phyloP scores from a whole-genome alignment of 1,140 invertebrate species.

The Lutraria rhynchaena region DNA sequence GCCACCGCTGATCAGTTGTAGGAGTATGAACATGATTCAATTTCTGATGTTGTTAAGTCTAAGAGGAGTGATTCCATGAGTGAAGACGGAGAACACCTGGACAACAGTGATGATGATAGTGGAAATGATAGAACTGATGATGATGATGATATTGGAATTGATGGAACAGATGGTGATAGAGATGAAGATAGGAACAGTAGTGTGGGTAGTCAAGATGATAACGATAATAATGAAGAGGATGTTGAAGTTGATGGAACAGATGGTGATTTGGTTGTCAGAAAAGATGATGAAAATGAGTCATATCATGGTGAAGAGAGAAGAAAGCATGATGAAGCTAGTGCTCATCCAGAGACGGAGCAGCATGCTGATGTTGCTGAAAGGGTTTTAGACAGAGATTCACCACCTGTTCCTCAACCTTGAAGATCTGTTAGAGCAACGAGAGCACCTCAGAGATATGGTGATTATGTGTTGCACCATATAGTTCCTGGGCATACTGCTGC shows the following conservation, averaged over 20 bases:
- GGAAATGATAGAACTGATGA: too few species aligned
- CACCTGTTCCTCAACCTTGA: background rate
- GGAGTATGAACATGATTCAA: too few species aligned
- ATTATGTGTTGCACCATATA: too few species aligned
- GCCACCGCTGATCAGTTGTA: background rate
- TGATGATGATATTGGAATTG: background rate
- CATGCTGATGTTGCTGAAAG: background rate
- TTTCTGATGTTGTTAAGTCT: too few species aligned
- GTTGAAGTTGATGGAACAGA: background rate
- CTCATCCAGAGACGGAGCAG: background rate
- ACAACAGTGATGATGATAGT: too few species aligned
- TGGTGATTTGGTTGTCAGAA: background rate
- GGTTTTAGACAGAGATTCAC: background rate
- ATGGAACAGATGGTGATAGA: background rate
- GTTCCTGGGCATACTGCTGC: too few species aligned
- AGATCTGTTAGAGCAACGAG: constrained; percentile 1
- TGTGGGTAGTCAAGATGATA: background rate
- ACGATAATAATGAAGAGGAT: background rate
- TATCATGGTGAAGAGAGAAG: background rate
- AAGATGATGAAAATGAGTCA: constrained; percentile 1
- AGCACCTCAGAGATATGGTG: background rate
- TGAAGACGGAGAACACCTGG: too few species aligned
- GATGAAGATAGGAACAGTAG: background rate
- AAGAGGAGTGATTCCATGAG: too few species aligned
- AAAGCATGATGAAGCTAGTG: background rate